Percentiles rank a stretch among this genome's conserved stretches.
These are phyloP conservation scores for Araneus ventricosus DNA, from an alignment of 1,140 invertebrate genomes.

Conservation along the genomic window DNA sequence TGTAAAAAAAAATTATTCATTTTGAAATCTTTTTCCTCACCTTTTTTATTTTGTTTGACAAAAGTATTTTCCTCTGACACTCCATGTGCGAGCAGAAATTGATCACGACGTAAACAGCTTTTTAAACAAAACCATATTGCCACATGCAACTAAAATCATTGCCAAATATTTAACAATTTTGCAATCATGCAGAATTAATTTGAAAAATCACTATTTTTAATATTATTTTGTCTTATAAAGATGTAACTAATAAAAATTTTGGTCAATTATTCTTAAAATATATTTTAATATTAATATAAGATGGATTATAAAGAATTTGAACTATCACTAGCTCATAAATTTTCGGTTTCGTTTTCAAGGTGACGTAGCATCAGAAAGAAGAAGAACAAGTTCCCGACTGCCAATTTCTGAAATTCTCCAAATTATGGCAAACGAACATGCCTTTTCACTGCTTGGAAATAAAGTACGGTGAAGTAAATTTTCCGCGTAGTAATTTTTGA, in stretches of 20 bases:
- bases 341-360: conserved; percentile 47
- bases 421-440: conserved; percentile 42
- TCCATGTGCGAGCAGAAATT: conserved; percentile 21
- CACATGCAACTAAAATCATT: conserved; percentile 17
- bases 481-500: conserved; percentile 4
- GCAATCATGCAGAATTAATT: background rate
- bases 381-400: background rate
- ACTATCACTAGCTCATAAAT: background rate
- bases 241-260: too few species aligned
- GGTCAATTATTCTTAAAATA: too few species aligned
- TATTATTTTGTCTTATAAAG: too few species aligned
- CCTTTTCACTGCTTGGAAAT: background rate
- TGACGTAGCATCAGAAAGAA: conserved; percentile 30
- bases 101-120: conserved; percentile 27
- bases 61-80: conserved; percentile 37
- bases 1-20: too few species aligned
- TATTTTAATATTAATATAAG: too few species aligned
- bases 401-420: conserved; percentile 13
- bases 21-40: background rate
- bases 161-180: background rate
- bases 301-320: too few species aligned
- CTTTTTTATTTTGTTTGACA: conserved; percentile 48
- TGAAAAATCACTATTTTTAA: background rate
- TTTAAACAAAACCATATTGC: conserved; percentile 38
- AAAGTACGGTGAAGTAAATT: conserved; percentile 10